phyloP scores from a whole-genome alignment of 2,797 vertebrate genomes.

The Syngnathus rostellatus region DNA sequence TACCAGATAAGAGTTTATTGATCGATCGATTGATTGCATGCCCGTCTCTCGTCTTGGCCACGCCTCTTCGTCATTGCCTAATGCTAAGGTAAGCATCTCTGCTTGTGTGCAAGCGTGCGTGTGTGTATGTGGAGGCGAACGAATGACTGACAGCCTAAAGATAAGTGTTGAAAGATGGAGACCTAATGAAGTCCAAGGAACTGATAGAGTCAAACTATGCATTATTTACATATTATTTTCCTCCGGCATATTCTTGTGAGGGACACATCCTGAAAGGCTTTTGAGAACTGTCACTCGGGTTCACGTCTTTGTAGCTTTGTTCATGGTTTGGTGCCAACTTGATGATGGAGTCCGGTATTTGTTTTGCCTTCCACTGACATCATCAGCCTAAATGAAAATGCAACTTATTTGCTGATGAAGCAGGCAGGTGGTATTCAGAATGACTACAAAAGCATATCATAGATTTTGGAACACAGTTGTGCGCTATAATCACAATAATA shows the following conservation, averaged over 20 bases:
- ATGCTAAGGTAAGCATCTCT: constrained; percentile 55
- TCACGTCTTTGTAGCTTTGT: neutral
- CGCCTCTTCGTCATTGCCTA: constrained; percentile 40
- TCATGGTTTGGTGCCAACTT: neutral
- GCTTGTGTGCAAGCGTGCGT: constrained; percentile 10
- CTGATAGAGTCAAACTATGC: neutral
- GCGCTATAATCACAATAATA: neutral
- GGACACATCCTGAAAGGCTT: neutral
- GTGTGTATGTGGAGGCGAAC: neutral
- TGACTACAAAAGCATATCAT: constrained; percentile 2
- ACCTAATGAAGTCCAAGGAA: neutral
- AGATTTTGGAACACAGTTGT: neutral
- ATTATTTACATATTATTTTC: constrained; percentile 3
- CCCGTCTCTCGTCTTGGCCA: constrained; percentile 40
- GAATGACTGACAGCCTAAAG: constrained; percentile 8
- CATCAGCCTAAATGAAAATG: neutral
- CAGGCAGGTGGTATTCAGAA: neutral
- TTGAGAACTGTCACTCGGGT: neutral
- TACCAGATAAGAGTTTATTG: constrained; percentile 57
- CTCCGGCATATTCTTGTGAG: neutral
- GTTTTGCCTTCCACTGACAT: neutral
- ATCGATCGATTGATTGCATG: constrained; percentile 56
- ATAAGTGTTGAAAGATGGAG: constrained; percentile 3
- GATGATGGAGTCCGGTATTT: neutral
- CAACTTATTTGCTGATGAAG: neutral